Percentiles rank a stretch among this genome's conserved stretches.
Conservation (phyloP, 2,113 vertebrate species). For the Accipiter cooperii region DNA sequence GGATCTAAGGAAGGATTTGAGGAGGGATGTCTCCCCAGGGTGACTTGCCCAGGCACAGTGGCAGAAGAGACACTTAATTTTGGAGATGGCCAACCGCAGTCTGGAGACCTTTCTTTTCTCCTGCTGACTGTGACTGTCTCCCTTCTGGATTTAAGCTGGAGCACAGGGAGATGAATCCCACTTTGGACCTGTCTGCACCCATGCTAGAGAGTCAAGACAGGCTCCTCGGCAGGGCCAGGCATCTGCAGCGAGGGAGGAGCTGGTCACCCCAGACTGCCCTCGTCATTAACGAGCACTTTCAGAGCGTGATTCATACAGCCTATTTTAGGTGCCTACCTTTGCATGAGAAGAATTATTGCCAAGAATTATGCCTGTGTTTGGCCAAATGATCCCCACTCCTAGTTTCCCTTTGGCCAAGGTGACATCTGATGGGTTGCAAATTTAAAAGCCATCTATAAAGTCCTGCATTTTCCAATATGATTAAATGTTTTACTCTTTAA, state of each 20-base stretch:
- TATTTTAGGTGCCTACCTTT: background rate
- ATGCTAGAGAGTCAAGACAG: too few species aligned
- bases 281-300: background rate
- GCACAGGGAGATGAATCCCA: background rate
- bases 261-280: background rate
- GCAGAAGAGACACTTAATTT: background rate
- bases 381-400: background rate
- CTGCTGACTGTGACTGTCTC: accelerated
- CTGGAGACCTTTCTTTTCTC: background rate
- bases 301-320: background rate
- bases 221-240: accelerated
- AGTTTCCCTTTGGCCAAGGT: background rate
- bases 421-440: background rate
- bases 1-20: background rate
- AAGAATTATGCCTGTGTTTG: background rate
- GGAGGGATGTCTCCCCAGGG: background rate
- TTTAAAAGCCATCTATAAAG: background rate
- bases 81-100: background rate
- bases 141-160: background rate
- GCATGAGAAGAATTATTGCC: background rate
- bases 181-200: background rate
- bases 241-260: background rate
- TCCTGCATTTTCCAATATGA: background rate
- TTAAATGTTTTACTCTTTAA: background rate
- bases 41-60: background rate